A percentile compares a stretch with the other conserved stretches of the same genome.
These are phyloP conservation scores for Drosophila arawakana DNA, from an alignment of 1,140 invertebrate species.

Conservation along the genomic window DNA sequence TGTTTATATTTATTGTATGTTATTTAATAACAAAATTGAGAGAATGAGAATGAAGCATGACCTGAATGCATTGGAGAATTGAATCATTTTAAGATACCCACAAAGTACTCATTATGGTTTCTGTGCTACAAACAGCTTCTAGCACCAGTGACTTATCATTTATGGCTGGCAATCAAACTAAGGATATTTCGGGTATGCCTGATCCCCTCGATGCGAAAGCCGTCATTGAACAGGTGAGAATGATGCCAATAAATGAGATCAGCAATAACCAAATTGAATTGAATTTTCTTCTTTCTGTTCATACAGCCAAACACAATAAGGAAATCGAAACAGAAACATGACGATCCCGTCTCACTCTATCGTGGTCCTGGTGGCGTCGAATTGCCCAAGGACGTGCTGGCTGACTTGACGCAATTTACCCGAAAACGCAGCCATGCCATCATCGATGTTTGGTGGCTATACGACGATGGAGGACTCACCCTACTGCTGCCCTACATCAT, in stretches of 20 bases:
- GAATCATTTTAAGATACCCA: background rate
- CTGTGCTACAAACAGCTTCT: constrained; percentile 59
- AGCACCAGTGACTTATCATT: constrained; percentile 84
- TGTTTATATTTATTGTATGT: constrained; percentile 22
- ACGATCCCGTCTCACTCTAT: constrained; percentile 82
- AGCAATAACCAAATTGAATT: constrained; percentile 3
- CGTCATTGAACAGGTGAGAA: constrained; percentile 65
- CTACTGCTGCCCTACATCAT: constrained; percentile 95
- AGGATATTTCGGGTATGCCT: constrained; percentile 77
- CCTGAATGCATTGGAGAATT: background rate
- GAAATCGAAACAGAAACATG: constrained; percentile 83
- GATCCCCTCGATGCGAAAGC: constrained; percentile 76
- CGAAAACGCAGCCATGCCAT: constrained; percentile 90
- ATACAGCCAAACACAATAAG: constrained; percentile 71
- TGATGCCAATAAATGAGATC: background rate
- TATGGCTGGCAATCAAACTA: constrained; percentile 66
- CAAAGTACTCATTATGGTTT: background rate
- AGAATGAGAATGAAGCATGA: constrained; percentile 12
- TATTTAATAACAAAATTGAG: constrained; percentile 18
- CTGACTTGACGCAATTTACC: constrained; percentile 90
- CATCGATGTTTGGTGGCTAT: constrained; percentile 99
- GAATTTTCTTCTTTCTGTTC: background rate
- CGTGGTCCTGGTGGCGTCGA: constrained; percentile 85
- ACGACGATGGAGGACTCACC: constrained; percentile 96
- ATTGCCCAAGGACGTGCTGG: constrained; percentile 87